These are phyloP conservation scores for Sialis lutaria DNA, from an alignment of 2,888 invertebrate species.

Conservation along the genomic window DNA sequence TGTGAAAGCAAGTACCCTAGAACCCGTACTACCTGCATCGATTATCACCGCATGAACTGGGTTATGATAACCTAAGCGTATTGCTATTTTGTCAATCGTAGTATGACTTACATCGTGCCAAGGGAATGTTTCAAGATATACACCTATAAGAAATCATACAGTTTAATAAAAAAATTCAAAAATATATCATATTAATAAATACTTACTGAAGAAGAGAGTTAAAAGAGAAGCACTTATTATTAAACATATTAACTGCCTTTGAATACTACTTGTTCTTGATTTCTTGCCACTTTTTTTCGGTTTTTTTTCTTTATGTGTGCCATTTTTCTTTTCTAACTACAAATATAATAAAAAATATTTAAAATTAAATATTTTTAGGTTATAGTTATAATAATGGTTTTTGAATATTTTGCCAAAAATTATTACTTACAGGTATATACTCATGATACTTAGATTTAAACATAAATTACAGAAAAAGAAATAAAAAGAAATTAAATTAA, in stretches of 20 bases:
- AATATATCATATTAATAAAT: not conserved
- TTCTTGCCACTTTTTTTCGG: constrained; percentile 18
- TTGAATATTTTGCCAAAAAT: too few relatives aligned
- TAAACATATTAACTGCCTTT: constrained; percentile 22
- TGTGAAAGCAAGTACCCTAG: constrained; percentile 65
- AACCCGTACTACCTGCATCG: constrained; percentile 89
- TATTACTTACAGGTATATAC: too few relatives aligned
- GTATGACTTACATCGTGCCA: constrained; percentile 26
- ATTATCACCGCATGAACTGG: constrained; percentile 71
- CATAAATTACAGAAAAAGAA: too few relatives aligned
- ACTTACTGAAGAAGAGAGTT: constrained; percentile 22
- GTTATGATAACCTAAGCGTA: constrained; percentile 51
- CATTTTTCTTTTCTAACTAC: too few relatives aligned
- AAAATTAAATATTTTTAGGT: too few relatives aligned
- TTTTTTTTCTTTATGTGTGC: not conserved
- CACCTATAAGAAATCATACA: constrained; percentile 22
- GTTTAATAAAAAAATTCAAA: not conserved
- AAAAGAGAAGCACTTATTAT: constrained; percentile 22
- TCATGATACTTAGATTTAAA: too few relatives aligned
- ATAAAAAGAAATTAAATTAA: too few relatives aligned
- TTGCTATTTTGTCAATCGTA: constrained; percentile 54
- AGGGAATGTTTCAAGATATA: constrained; percentile 35
- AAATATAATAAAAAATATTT: too few relatives aligned
- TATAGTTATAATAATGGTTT: too few relatives aligned
- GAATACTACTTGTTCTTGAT: constrained; percentile 15